Base-by-base conservation (phyloP, 2,888 invertebrate genomes). In the Petrolisthes cinctipes region DNA sequence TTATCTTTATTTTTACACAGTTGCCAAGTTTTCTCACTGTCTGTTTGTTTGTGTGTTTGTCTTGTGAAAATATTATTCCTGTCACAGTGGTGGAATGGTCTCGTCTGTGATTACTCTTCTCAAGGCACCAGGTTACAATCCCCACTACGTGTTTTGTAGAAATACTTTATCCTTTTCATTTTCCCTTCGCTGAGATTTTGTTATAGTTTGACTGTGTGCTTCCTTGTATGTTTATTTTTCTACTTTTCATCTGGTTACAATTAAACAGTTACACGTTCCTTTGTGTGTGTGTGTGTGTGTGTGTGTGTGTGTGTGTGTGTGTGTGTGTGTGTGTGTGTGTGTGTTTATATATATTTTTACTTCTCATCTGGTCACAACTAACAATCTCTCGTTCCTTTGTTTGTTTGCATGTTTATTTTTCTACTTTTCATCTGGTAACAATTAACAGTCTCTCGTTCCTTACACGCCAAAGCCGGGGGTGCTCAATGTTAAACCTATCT, bases 271-370 rank as follows among this genome's bases (percentile, higher is more conserved):
- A 11, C 9, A 17, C 61, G 9, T 9, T 17, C 61, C 0, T 61
- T 17, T 61, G 9, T 61, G 1, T 61, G 61, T 61, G 1, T 61
- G 61, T 61, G 61, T 61, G 61, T 61, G 61, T 61, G 61, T 61
- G 61, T 61, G 61, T 61, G 61, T 61, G 61, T 61, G 61, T 61
- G 61, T 61, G 61, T 61, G 61, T 61, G 61, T 61, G 61, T 61
- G 61, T 61, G 61, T 61, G 61, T 61, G 61, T 61, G 61, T 61
- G 61, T 61, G 61, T 61, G 61, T 61, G 3, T 61, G 61, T 61
- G 61, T 61, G 61, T 61, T 9, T 61, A 17, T 61, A 17, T 61
- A 17, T 61, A 61, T 61, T 61, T 61, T 61, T 61, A 61, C 17
- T 61, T 61, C 17, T 61, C 3, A 14, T 61, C 61, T 61, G 11